Evolutionary conservation across 2,797 vertebrate species (phyloP), one percentile per base, ranked within the genome.

Genomic region (Poecilia picta): DNA sequence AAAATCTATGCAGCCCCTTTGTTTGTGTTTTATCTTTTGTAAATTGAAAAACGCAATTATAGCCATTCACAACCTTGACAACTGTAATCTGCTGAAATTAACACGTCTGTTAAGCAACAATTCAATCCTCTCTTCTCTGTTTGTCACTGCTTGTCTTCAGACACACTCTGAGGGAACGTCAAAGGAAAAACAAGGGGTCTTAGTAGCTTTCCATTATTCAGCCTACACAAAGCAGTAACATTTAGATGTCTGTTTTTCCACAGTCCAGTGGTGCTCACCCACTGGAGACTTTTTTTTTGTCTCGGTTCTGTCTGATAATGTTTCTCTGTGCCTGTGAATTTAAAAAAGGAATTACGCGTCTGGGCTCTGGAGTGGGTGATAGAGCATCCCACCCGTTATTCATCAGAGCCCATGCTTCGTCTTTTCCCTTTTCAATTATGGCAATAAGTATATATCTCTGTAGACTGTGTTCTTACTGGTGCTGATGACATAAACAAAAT

Each of bases 271-370:
- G 72, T 79, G 71, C 77, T 49, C 33, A 85, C 77, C 74, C 77
- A 79, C 45, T 45, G 55, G 5, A 75, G 70, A 75, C 41, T 41
- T 72, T 75, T 88, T 88, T 85, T 36, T 11, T 41, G 33, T 25
- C 86, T 83, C 59, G 72, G 28, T 83, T 81, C 64, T 79, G 39
- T 81, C 83, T 87, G 81, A 89, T 87, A 73, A 86, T 84, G 75
- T 84, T 82, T 49, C 64, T 84, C 85, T 88, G 80, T 89, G 85
- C 81, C 85, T 80, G 68, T 80, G 83, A 89, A 88, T 90, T 81
- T 73, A 73, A 84, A 86, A 88, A 79, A 81, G 45, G 88, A 90
- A 89, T 91, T 76, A 91, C 80, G 77, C 23, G 72, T 57, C 80
- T 78, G 81, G 83, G 64, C 85, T 82, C 45, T 15, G 57, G 81